These are phyloP conservation scores for Ellobius talpinus DNA, from an alignment of 2,113 vertebrate species.

Conservation along the genomic window DNA sequence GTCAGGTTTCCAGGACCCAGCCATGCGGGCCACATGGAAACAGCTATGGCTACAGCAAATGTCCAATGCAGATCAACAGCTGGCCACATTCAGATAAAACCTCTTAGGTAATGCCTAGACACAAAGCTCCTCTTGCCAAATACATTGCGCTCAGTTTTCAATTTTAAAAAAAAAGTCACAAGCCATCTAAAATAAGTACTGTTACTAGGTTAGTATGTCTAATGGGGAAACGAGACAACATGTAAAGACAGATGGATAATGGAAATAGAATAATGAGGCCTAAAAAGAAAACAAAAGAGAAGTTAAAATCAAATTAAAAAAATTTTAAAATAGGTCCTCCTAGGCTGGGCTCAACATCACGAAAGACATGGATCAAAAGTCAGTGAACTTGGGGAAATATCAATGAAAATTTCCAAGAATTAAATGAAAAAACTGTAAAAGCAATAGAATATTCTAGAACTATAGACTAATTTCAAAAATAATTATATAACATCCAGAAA, in stretches of 20 bases:
- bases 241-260: not conserved
- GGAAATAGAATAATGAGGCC: not conserved
- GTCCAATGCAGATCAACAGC: not conserved
- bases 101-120: not conserved
- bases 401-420: not conserved
- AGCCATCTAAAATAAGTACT: slow-evolving; percentile 3
- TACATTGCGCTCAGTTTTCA: not conserved
- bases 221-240: not conserved
- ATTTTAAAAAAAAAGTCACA: not conserved
- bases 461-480: not conserved
- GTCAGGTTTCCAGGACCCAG: not conserved
- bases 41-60: not conserved
- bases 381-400: not conserved
- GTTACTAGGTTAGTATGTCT: not conserved
- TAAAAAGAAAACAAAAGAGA: not conserved
- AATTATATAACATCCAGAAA: not conserved
- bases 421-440: not conserved
- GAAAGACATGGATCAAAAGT: not conserved
- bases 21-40: no score
- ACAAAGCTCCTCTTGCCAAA: not conserved
- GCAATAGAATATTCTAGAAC: not conserved
- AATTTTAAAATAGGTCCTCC: not conserved
- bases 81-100: not conserved
- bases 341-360: not conserved
- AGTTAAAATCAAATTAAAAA: not conserved